Conservation (phyloP, 2,113 vertebrate species). For the Alethe castanea region DNA sequence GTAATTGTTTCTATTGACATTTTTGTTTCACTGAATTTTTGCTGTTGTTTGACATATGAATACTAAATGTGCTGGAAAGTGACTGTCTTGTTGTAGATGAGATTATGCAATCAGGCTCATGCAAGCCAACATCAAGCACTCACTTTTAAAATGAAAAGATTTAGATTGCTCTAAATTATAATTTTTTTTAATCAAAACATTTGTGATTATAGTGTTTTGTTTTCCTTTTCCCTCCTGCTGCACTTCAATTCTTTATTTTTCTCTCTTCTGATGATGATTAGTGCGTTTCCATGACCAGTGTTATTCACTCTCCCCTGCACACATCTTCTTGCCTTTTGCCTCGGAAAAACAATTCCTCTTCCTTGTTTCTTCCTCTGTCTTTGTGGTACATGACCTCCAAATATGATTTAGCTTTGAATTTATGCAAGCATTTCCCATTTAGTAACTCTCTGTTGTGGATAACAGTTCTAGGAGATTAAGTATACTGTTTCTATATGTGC, state of each 20-base stretch:
- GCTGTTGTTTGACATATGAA: neutral
- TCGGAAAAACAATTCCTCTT: neutral
- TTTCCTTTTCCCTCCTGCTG: neutral
- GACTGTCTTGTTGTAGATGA: neutral
- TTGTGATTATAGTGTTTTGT: slow-evolving; percentile 25
- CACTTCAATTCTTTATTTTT: neutral
- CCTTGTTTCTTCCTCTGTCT: neutral
- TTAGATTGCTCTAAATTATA: slow-evolving; percentile 26
- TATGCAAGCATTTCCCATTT: neutral
- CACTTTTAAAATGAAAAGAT: slow-evolving; percentile 27
- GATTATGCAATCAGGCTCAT: slow-evolving; percentile 22
- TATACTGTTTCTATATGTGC: neutral
- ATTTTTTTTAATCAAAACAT: slow-evolving; percentile 34
- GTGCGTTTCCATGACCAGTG: neutral
- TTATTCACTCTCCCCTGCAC: neutral
- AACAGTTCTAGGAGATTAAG: neutral
- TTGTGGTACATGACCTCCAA: neutral
- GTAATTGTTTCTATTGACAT: slow-evolving; percentile 42
- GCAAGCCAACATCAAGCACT: neutral
- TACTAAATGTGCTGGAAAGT: slow-evolving; percentile 17
- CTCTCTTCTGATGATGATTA: neutral
- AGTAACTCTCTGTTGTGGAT: neutral
- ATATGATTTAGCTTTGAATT: neutral
- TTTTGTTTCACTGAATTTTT: slow-evolving; percentile 36
- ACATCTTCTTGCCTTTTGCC: neutral